phyloP scores from a whole-genome alignment of 2,113 vertebrate genomes.

The Theristicus caerulescens region DNA sequence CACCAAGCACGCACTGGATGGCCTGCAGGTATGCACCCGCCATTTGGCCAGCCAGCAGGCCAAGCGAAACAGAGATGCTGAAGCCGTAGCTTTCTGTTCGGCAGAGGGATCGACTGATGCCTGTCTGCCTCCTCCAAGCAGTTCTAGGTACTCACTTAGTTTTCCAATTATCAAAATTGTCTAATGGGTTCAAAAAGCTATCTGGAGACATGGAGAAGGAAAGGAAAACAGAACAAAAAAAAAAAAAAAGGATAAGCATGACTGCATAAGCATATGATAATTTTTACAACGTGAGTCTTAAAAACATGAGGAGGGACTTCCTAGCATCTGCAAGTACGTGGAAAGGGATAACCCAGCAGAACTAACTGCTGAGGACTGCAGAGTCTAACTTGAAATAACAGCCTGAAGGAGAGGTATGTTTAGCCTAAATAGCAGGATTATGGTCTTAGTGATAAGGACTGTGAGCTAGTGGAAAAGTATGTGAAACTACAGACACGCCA shows the following conservation, averaged over 20 bases:
- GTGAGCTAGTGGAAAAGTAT: neutral
- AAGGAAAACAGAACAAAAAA: neutral
- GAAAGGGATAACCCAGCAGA: neutral
- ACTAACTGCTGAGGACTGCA: neutral
- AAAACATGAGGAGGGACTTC: neutral
- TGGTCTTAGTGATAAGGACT: neutral
- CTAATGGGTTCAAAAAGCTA: neutral
- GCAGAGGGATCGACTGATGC: neutral
- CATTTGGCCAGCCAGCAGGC: neutral
- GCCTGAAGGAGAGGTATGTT: constrained; percentile 3
- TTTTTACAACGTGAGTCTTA: neutral
- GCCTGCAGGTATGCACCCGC: neutral
- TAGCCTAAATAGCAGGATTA: constrained; percentile 16
- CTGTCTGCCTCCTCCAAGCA: neutral
- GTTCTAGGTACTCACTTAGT: neutral
- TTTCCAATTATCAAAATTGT: neutral
- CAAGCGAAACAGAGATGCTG: neutral
- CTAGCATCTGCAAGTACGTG: neutral
- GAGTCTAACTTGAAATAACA: neutral
- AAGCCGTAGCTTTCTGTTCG: accelerated
- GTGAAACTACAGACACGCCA: neutral
- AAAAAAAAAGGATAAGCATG: neutral
- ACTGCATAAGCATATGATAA: neutral
- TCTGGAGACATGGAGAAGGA: neutral
- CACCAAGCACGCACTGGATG: neutral